These are phyloP conservation scores for Lobophora halterata DNA, from an alignment of 2,888 invertebrate genomes.

Conservation along the genomic window DNA sequence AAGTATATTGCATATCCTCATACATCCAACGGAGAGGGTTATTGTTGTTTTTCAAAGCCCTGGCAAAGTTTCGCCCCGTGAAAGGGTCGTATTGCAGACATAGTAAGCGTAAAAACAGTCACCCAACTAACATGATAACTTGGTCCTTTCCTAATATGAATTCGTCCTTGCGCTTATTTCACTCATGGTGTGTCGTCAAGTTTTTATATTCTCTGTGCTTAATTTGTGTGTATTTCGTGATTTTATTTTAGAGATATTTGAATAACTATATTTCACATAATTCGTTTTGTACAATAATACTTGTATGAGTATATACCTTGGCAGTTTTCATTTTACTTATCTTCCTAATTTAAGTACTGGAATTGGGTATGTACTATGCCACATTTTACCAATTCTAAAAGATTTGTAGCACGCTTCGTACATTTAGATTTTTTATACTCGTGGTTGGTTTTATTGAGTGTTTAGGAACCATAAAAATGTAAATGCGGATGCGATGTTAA, in stretches of 20 bases:
- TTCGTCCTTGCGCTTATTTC: no score
- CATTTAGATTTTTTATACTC: constrained; percentile 58
- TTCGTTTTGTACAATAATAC: no score
- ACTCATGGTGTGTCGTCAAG: no score
- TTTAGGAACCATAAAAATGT: constrained; percentile 75
- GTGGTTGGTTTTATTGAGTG: constrained; percentile 66
- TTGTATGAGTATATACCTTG: no score
- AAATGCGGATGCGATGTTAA: constrained; percentile 55
- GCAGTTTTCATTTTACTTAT: constrained; percentile 4
- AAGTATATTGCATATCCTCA: constrained; percentile 73
- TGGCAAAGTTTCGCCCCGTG: constrained; percentile 45
- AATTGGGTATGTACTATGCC: no score
- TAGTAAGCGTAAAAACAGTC: constrained; percentile 12
- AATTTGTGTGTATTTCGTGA: no score
- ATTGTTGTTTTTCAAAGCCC: constrained; percentile 78
- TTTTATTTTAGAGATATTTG: no score
- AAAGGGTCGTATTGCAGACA: constrained; percentile 45
- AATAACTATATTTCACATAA: no score
- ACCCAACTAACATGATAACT: no score
- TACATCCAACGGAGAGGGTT: constrained; percentile 63
- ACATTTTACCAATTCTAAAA: constrained; percentile 50
- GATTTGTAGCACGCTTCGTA: constrained; percentile 60
- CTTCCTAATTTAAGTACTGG: no score
- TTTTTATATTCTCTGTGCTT: no score
- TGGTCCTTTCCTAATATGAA: no score